phyloP scores from a whole-genome alignment of 2,888 invertebrate genomes.

The Eristalis tenax region DNA sequence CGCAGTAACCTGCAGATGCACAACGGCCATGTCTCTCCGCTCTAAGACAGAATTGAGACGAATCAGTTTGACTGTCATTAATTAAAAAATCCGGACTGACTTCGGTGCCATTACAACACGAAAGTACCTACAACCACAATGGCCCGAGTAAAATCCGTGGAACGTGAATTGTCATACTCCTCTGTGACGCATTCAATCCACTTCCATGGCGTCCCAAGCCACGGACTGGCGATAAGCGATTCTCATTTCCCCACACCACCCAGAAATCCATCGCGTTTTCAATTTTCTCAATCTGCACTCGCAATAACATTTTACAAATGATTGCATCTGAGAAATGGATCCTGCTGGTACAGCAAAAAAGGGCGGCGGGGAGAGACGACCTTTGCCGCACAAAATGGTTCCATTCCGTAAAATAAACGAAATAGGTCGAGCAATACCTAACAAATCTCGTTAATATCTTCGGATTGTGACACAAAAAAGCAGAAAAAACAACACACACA shows the following conservation, averaged over 20 bases:
- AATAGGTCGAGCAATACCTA: constrained; percentile 59
- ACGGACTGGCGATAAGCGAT: neutral
- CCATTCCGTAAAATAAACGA: constrained; percentile 63
- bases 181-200: neutral
- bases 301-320: constrained; percentile 68
- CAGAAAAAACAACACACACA: neutral
- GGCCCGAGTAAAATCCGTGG: neutral
- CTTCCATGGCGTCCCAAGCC: neutral
- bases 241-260: neutral
- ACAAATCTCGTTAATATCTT: constrained; percentile 70
- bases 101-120: too few relatives aligned
- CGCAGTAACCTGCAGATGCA: too few relatives aligned
- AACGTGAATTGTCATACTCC: neutral
- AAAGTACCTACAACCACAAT: too few relatives aligned
- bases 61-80: too few relatives aligned
- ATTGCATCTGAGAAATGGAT: constrained; percentile 57
- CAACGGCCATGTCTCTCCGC: too few relatives aligned
- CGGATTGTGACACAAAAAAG: constrained; percentile 51
- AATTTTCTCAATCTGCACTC: constrained; percentile 62
- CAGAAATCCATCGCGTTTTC: constrained; percentile 56
- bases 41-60: too few relatives aligned
- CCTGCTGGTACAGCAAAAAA: neutral
- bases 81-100: too few relatives aligned
- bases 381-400: constrained; percentile 55
- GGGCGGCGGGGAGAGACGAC: constrained; percentile 5